Evolutionary conservation across 2,113 vertebrate genomes (phyloP), one percentile per base, ranked within the genome.

Genomic region (Entelurus aequoreus): DNA sequence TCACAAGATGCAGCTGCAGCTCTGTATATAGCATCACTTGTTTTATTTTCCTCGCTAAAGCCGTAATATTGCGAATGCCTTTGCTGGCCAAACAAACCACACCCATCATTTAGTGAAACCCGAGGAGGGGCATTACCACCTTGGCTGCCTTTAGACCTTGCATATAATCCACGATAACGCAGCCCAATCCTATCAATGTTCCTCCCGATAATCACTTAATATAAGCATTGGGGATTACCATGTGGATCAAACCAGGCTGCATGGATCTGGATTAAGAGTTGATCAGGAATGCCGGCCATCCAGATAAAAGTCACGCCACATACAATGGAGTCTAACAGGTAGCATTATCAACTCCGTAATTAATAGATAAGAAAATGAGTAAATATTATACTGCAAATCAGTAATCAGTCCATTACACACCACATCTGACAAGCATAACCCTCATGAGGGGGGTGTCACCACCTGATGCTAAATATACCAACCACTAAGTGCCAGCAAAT

Each of bases 141-240:
- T 81, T 58, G 68, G 90, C 88, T 92, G 90, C 74, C 79, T 89
- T 91, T 85, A 84, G 81, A 84, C 84, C 74, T 76, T 81, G 75
- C 83, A 69, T 82, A 81, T 87, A 92, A 86, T 89, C 87, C 87
- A 74, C 86, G 90, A 92, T 92, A 88, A 90, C 76, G 81, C 79
- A 63, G 78, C 79, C 82, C 82, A 88, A 90, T 87, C 72, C 86
- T 71, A 85, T 82, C 77, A 84, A 86, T 84, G 79, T 79, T 84
- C 77, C 77, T 75, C 64, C 56, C 74, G 80, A 83, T 86, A 88
- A 88, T 88, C 81, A 79, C 80, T 82, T 72, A 84, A 78, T 83
- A 66, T 76, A 65, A 62, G 71, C 53, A 52, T 62, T 63, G 56
- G 58, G 66, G 63, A 82, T 79, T 81, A 78, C 40, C n/a, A 21